phyloP scores from a whole-genome alignment of 2,797 vertebrate genomes.

The Sebastes jordani region DNA sequence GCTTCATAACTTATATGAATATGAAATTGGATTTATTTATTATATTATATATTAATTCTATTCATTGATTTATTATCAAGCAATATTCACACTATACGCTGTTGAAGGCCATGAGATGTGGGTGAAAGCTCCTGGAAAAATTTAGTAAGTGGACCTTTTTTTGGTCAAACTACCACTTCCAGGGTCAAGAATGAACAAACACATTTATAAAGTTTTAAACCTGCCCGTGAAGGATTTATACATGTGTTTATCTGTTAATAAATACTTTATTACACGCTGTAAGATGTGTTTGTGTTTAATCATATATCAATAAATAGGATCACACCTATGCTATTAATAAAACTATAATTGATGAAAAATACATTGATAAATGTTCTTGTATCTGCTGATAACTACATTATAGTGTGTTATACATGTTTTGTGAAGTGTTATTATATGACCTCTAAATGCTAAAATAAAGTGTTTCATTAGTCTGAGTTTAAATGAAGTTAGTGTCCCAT shows the following conservation, averaged over 20 bases:
- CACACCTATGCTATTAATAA: neutral
- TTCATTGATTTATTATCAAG: rapidly evolving
- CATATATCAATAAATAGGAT: neutral
- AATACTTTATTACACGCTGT: neutral
- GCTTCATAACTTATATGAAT: neutral
- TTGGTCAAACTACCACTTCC: neutral
- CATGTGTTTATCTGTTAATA: neutral
- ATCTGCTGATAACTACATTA: neutral
- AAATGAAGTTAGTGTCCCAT: neutral
- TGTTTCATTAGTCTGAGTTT: neutral
- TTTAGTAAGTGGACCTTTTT: neutral
- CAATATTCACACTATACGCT: neutral
- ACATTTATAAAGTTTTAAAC: neutral
- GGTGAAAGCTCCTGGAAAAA: neutral
- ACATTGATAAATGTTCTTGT: neutral
- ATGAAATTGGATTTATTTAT: neutral
- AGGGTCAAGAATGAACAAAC: neutral
- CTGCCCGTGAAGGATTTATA: neutral
- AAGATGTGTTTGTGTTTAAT: neutral
- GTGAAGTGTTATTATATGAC: neutral
- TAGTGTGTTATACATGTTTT: too few relatives aligned
- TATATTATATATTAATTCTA: neutral
- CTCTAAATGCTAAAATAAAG: neutral
- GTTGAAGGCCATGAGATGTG: neutral
- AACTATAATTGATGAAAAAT: neutral